Base-by-base conservation (phyloP, 2,888 invertebrate species). In the Diarsia mendica region DNA sequence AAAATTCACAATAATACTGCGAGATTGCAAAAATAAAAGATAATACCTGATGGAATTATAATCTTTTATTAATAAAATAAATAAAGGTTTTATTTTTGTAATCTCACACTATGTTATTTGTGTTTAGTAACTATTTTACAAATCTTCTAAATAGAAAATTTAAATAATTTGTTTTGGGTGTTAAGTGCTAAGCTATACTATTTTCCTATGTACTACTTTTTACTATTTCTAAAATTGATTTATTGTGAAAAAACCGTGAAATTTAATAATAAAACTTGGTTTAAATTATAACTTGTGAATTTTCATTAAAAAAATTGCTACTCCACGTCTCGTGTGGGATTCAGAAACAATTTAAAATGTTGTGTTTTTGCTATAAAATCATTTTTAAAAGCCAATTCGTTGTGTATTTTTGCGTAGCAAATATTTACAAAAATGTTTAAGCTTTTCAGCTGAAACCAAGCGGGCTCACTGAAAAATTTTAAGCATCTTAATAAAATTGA, bases 281-380 rank as follows among this genome's bases (percentile, higher is more conserved):
- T 75, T 28, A 82, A 65, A 10, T 71, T 58, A 51, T 81, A 49
- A 8, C 48, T 75, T 61, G 75, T 67, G 75, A 84, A 46, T 49
- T 67, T 73, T 60, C 20, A 53, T 67, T 60, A 11, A 46, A 64
- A 70, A 65, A 55, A 80, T 51, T 60, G 72, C 85, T 73, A 85
- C 70, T 86, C 85, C 89, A 89, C 84, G 79, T 71, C 81, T 87
- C 71, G 67, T 73, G 69, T 84, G 88, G 88, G 67, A 76, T 89
- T 84, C 65, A n/a, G 58, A 63, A 81, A 79, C 55, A 73, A 74
- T 28, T 75, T 55, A 67, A 70, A 80, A 72, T 72, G 66, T 73
- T 70, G 72, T 74, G 75, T 73, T 28, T 15, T 75, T 75, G 58
- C 79, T 74, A 79, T 58, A 58, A 72, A 75, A 75, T 72, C 70